phyloP scores from a whole-genome alignment of 2,113 vertebrate genomes.

The Actinemys pallida region DNA sequence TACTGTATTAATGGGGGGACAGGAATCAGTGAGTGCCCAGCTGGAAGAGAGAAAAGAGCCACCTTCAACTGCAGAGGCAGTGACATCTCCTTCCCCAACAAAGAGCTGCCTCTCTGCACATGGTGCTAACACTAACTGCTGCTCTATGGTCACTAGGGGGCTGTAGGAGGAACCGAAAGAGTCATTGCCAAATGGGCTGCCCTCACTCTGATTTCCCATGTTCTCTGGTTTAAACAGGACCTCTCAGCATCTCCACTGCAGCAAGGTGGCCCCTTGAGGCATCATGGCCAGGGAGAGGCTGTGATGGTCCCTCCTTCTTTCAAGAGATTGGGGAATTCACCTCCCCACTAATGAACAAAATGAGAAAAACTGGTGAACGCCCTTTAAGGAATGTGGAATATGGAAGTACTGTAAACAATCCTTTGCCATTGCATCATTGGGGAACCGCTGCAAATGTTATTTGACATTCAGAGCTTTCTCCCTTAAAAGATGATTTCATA shows the following conservation, averaged over 20 bases:
- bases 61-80: background rate
- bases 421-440: background rate
- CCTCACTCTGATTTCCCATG: accelerated
- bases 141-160: accelerated
- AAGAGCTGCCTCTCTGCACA: background rate
- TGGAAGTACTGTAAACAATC: background rate
- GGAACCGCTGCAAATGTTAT: background rate
- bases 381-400: conserved; percentile 6
- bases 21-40: background rate
- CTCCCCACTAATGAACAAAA: background rate
- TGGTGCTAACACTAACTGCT: accelerated
- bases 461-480: background rate
- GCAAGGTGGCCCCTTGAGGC: background rate
- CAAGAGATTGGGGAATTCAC: background rate
- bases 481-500: too few relatives aligned
- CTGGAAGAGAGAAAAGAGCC: background rate
- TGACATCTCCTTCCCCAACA: background rate
- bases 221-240: accelerated
- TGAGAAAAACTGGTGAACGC: conserved; percentile 13
- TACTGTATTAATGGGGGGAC: background rate
- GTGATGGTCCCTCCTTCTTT: accelerated
- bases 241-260: accelerated
- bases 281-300: accelerated
- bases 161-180: background rate
- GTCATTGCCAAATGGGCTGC: background rate